These are phyloP conservation scores for Aleiodes sp. DNA, from an alignment of 1,140 invertebrate species.

Conservation along the genomic window DNA sequence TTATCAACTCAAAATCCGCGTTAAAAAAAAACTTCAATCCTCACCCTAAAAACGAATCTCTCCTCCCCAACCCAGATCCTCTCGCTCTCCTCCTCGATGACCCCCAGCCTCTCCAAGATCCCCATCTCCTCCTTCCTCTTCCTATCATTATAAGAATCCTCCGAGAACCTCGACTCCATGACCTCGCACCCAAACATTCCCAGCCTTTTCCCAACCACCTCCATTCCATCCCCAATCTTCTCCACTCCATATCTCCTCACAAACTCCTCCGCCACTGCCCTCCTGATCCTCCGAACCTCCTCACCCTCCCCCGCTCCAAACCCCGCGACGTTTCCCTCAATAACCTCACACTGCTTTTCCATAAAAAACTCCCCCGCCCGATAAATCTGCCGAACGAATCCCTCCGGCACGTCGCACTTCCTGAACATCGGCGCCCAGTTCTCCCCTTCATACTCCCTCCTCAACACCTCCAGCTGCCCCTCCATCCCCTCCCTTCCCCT, in stretches of 20 bases:
- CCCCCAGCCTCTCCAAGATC: constrained; percentile 37
- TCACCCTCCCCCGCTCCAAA: constrained; percentile 51
- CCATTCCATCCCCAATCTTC: constrained; percentile 34
- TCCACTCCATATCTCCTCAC: constrained; percentile 44
- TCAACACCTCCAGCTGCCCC: constrained; percentile 63
- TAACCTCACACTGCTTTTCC: constrained; percentile 71
- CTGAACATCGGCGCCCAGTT: constrained; percentile 60
- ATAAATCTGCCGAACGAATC: constrained; percentile 76
- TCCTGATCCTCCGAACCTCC: constrained; percentile 37
- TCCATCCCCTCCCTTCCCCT: constrained; percentile 62
- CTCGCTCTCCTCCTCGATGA: background rate
- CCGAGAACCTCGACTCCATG: constrained; percentile 22
- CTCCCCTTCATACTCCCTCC: constrained; percentile 60
- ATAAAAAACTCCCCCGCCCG: constrained; percentile 73
- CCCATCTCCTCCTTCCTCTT: constrained; percentile 39
- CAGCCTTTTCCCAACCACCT: constrained; percentile 46
- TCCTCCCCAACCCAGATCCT: too few relatives aligned
- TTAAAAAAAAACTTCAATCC: constrained; percentile 1
- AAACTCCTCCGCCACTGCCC: constrained; percentile 46
- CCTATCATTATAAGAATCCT: constrained; percentile 56
- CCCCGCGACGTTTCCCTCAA: constrained; percentile 71
- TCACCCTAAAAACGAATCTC: constrained; percentile 35
- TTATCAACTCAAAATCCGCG: constrained; percentile 28
- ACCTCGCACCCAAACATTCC: constrained; percentile 10
- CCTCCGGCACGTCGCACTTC: constrained; percentile 69